Percentiles rank a stretch among this genome's conserved stretches.
Conservation (phyloP, 2,888 invertebrate genomes). For the Aleiodes alternator region DNA sequence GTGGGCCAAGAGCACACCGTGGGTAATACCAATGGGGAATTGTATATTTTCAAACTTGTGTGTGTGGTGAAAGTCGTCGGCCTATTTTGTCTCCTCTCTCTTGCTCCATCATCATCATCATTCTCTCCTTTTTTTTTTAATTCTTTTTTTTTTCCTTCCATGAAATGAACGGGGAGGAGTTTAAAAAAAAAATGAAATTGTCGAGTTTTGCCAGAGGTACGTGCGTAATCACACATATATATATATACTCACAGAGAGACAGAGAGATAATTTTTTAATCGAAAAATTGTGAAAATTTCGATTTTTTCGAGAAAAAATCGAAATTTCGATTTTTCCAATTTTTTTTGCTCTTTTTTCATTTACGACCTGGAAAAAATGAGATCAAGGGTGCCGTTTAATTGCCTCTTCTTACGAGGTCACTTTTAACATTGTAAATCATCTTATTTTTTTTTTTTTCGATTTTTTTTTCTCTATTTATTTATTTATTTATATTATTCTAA, state of each 20-base stretch:
- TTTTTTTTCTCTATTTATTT: too few relatives aligned
- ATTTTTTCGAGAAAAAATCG: too few relatives aligned
- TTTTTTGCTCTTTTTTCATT: background rate
- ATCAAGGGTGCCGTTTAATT: slow-evolving; percentile 32
- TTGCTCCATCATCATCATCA: background rate
- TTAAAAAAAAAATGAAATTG: too few relatives aligned
- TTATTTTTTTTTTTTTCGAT: background rate
- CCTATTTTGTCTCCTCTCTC: slow-evolving; percentile 71
- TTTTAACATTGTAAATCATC: slow-evolving; percentile 32
- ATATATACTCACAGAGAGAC: too few relatives aligned
- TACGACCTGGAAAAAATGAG: slow-evolving; percentile 25
- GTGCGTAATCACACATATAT: too few relatives aligned
- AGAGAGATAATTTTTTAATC: too few relatives aligned
- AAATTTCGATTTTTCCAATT: background rate
- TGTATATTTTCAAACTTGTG: slow-evolving; percentile 42
- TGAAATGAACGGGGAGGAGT: too few relatives aligned
- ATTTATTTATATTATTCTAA: too few relatives aligned
- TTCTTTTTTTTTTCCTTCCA: background rate
- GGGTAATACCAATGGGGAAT: slow-evolving; percentile 15
- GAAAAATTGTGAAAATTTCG: too few relatives aligned
- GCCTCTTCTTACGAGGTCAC: slow-evolving; percentile 10
- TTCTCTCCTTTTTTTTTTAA: background rate
- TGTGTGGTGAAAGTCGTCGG: slow-evolving; percentile 73
- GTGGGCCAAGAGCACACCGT: slow-evolving; percentile 43
- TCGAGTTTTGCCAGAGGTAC: too few relatives aligned